A percentile compares a stretch with the other conserved stretches of the same genome.
Conservation (phyloP, 2,113 vertebrate species). For the Ictalurus punctatus region DNA sequence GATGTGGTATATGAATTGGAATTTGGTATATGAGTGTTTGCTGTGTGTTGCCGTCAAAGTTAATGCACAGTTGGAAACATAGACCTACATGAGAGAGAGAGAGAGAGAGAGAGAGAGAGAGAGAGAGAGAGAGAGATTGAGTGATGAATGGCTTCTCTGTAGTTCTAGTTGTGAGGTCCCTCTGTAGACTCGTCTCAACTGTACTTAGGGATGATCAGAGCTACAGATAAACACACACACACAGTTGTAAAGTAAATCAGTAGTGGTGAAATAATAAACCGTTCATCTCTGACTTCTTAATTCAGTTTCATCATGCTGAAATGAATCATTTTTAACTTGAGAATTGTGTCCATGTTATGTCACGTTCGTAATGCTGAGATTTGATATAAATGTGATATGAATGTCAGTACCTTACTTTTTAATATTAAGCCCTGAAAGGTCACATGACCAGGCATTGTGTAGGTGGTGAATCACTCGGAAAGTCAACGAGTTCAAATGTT, state of each 20-base stretch:
- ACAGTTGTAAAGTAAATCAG: background rate
- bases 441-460: slow-evolving; percentile 4
- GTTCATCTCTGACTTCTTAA: background rate
- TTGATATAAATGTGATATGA: background rate
- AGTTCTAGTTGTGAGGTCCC: slow-evolving; percentile 45
- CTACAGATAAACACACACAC: slow-evolving; percentile 37
- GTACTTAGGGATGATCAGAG: slow-evolving; percentile 42
- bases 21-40: slow-evolving; percentile 2
- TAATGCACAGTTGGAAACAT: slow-evolving; percentile 16
- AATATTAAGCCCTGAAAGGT: background rate
- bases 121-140: slow-evolving; percentile 1
- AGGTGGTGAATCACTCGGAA: background rate
- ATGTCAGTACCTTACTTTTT: background rate
- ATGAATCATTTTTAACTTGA: background rate
- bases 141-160: slow-evolving; percentile 20
- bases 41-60: slow-evolving; percentile 11
- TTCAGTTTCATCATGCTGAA: background rate
- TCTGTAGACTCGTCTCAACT: slow-evolving; percentile 34
- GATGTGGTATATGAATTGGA: slow-evolving; percentile 3
- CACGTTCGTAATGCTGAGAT: background rate
- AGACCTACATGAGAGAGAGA: background rate
- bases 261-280: background rate
- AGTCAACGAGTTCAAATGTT: background rate
- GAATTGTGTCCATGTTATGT: background rate
- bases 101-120: background rate